These are phyloP conservation scores for Cladorhizidae sp. DNA, from an alignment of 37 sponge, comb jelly and placozoan species.

Conservation along the genomic window DNA sequence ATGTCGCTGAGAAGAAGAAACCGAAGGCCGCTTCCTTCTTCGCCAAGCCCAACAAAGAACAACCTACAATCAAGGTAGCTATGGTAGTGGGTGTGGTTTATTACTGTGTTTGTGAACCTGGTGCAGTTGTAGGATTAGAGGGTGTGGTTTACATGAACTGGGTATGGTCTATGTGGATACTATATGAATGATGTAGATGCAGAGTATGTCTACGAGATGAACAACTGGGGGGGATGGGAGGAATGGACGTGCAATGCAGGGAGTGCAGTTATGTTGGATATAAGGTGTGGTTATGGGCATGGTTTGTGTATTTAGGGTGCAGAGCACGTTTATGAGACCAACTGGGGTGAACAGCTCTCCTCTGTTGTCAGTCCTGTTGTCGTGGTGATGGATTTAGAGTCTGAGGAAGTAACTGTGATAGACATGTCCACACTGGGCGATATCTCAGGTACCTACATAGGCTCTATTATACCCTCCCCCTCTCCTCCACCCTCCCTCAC, in stretches of 20 bases:
- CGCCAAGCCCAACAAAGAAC: slow-evolving; percentile 16
- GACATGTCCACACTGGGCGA: slow-evolving; percentile 34
- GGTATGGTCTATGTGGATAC: no score
- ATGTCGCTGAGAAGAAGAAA: slow-evolving; percentile 88
- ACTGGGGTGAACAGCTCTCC: slow-evolving; percentile 91
- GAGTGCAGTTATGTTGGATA: not conserved
- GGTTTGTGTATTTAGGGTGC: slow-evolving; percentile 36
- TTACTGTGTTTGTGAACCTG: not conserved
- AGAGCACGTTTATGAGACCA: slow-evolving; percentile 64
- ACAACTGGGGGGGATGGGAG: not conserved
- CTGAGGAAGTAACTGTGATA: slow-evolving; percentile 47
- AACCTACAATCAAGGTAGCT: not conserved
- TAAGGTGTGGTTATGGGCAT: no score
- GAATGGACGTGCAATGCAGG: not conserved
- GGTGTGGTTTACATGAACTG: not conserved
- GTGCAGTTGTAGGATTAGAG: not conserved
- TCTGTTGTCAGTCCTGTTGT: slow-evolving; percentile 64
- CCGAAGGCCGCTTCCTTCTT: slow-evolving; percentile 79
- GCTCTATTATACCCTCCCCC: no score
- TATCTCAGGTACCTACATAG: slow-evolving; percentile 66
- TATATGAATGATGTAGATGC: no score
- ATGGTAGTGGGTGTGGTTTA: not conserved
- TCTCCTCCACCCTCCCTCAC: not conserved
- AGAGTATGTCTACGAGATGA: not conserved
- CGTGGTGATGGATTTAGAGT: slow-evolving; percentile 67